These are phyloP conservation scores for Phenganax subtilis DNA, from an alignment of 92 coral and sea anemone species.

Conservation along the genomic window DNA sequence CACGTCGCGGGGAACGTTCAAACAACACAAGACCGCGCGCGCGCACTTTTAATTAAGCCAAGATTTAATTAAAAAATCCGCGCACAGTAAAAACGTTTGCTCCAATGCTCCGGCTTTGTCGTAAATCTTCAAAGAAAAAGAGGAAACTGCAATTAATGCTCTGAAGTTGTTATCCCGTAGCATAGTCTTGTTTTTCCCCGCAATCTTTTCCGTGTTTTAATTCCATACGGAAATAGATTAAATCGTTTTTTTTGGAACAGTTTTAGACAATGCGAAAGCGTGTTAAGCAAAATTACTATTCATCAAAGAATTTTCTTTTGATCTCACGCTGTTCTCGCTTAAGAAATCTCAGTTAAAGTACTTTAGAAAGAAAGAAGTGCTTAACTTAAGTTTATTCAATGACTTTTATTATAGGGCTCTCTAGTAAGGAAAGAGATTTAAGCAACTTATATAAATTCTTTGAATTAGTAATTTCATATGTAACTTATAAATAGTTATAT, in stretches of 20 bases:
- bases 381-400: background rate
- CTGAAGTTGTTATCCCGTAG: background rate
- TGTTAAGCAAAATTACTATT: constrained; percentile 40
- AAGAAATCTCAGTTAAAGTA: background rate
- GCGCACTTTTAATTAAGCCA: constrained; percentile 33
- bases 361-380: background rate
- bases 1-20: constrained; percentile 29
- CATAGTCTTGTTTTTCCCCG: background rate
- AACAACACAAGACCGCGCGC: constrained; percentile 31
- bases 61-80: constrained; percentile 39
- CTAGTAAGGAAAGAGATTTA: background rate
- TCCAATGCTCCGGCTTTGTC: constrained; percentile 16
- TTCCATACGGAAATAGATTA: constrained; percentile 23
- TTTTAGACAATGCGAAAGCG: constrained; percentile 38
- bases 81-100: constrained; percentile 10
- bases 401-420: background rate
- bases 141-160: constrained; percentile 26
- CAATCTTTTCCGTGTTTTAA: constrained; percentile 35
- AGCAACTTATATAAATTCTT: too few species aligned
- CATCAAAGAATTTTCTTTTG: constrained; percentile 15
- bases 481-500: too few species aligned
- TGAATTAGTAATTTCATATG: too few species aligned
- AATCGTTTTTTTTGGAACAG: background rate
- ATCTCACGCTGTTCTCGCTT: constrained; percentile 23
- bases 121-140: background rate